Percentiles rank a stretch among this genome's conserved stretches.
Evolutionary conservation across 2,113 vertebrate species (phyloP).

Genomic region (Limnothrissa miodon): DNA sequence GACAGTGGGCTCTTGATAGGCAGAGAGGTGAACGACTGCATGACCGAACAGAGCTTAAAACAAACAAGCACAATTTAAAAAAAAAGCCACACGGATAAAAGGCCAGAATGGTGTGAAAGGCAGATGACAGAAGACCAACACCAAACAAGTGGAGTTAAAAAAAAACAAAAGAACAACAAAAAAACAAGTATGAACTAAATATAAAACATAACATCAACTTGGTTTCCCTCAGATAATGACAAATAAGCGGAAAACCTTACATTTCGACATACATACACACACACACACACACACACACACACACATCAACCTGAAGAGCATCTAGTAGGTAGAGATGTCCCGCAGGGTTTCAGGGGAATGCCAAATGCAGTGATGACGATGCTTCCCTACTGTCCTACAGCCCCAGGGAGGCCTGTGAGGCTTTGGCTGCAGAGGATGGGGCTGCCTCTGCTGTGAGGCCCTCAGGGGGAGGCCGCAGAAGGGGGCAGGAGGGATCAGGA

Average conservation of each 20-base stretch:
- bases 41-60: conserved; percentile 30
- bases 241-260: background rate
- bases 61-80: conserved; percentile 27
- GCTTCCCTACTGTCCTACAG: background rate
- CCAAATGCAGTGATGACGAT: background rate
- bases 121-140: conserved; percentile 62
- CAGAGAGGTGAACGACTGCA: conserved; percentile 15
- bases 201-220: conserved; percentile 21
- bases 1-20: background rate
- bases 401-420: background rate
- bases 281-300: conserved; percentile 32
- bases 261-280: background rate
- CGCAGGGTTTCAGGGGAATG: background rate
- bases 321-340: background rate
- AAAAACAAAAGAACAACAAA: conserved; percentile 48
- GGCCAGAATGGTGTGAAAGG: conserved; percentile 74
- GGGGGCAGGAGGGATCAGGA: background rate
- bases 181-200: conserved; percentile 5
- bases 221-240: background rate
- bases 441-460: background rate
- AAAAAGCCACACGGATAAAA: conserved; percentile 56
- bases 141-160: conserved; percentile 60
- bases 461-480: background rate
- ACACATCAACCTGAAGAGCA: background rate
- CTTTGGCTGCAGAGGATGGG: conserved; percentile 4